Conservation (phyloP, 2,888 invertebrate species). For the Caenorhabditis sinica region DNA sequence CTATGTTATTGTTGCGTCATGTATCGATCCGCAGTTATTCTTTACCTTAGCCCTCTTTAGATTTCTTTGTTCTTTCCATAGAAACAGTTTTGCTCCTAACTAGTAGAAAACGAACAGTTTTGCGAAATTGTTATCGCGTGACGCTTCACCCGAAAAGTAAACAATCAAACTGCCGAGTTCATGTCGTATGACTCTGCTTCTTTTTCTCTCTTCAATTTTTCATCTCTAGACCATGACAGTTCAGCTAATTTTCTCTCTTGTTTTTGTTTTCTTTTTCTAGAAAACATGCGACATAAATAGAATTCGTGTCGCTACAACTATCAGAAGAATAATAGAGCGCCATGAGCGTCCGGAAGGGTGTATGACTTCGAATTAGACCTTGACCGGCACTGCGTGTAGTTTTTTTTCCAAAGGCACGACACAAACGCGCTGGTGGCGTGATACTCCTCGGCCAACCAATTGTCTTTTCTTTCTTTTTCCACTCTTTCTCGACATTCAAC, state of each 20-base stretch:
- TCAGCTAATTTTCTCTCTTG: slow-evolving; percentile 2
- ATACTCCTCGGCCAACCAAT: slow-evolving; percentile 53
- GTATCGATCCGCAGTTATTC: background rate
- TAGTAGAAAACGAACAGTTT: slow-evolving; percentile 6
- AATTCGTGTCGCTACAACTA: background rate
- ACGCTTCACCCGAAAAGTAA: slow-evolving; percentile 44
- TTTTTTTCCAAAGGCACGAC: slow-evolving; percentile 54
- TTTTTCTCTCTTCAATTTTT: slow-evolving; percentile 2
- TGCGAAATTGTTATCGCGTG: slow-evolving; percentile 7
- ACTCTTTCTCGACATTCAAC: slow-evolving; percentile 47
- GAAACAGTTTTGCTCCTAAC: background rate
- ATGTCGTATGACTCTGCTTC: slow-evolving; percentile 41
- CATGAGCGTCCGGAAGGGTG: background rate
- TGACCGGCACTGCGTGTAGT: slow-evolving; percentile 61
- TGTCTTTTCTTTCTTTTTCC: slow-evolving; percentile 53
- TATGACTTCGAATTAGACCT: slow-evolving; percentile 63
- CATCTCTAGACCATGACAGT: slow-evolving; percentile 17
- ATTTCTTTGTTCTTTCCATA: background rate
- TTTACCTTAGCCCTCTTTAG: background rate
- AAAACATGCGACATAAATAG: background rate
- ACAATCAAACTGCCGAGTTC: slow-evolving; percentile 43
- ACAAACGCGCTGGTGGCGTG: slow-evolving; percentile 61
- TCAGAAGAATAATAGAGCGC: slow-evolving; percentile 16
- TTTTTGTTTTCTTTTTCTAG: slow-evolving; percentile 3
- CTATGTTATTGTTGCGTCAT: slow-evolving; percentile 6